Conservation (phyloP, 2,888 invertebrate genomes). For the Masnerella sp. region DNA sequence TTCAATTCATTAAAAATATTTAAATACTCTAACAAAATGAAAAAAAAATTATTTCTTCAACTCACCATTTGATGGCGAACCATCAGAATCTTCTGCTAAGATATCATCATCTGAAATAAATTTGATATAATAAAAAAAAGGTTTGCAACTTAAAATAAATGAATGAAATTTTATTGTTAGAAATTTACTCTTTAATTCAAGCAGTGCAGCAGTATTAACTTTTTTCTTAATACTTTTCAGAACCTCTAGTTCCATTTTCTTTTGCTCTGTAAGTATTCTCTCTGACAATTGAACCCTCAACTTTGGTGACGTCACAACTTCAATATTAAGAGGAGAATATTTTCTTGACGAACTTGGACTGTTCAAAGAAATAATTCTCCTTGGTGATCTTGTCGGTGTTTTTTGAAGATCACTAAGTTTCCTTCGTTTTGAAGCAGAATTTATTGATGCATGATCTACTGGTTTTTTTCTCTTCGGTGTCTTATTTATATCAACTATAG, state of each 20-base stretch:
- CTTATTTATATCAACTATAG: slow-evolving; percentile 18
- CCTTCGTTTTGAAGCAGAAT: slow-evolving; percentile 57
- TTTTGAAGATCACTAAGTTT: slow-evolving; percentile 48
- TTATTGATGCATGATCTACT: slow-evolving; percentile 32
- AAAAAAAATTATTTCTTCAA: slow-evolving; percentile 20
- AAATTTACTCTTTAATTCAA: slow-evolving; percentile 2
- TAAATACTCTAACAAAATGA: too few species aligned
- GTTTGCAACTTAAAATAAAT: too few species aligned
- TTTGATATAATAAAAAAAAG: too few species aligned
- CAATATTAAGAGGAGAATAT: slow-evolving; percentile 72
- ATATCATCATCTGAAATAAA: slow-evolving; percentile 47
- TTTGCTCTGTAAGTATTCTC: slow-evolving; percentile 1
- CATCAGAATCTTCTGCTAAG: slow-evolving; percentile 63
- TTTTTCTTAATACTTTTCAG: slow-evolving; percentile 31
- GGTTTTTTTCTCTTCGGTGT: slow-evolving; percentile 66
- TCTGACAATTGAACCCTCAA: not conserved
- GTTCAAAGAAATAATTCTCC: slow-evolving; percentile 58
- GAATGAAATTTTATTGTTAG: not conserved
- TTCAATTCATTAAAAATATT: too few species aligned
- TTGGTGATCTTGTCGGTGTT: slow-evolving; percentile 63
- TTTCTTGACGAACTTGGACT: slow-evolving; percentile 67
- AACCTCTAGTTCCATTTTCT: slow-evolving; percentile 31
- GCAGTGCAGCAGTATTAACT: not conserved
- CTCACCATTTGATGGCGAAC: slow-evolving; percentile 50
- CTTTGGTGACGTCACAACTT: slow-evolving; percentile 69